Percentiles rank a stretch among this genome's conserved stretches.
These are phyloP conservation scores for Notothenia rossii DNA, from an alignment of 2,113 vertebrate species.

Conservation along the genomic window DNA sequence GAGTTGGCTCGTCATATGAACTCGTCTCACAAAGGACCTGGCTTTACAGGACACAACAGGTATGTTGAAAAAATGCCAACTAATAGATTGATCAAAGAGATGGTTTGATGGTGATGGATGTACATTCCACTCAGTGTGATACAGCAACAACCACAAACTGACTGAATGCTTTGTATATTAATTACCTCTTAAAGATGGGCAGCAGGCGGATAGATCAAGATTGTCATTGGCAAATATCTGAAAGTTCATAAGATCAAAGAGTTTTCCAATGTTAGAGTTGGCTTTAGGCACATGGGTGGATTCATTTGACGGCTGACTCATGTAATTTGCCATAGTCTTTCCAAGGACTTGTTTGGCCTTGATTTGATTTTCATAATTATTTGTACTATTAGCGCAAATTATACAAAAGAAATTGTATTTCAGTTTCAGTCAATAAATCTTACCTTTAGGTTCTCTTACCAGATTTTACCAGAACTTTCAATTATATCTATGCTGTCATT, in stretches of 20 bases:
- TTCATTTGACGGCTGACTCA: conserved; percentile 19
- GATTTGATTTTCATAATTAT: not conserved
- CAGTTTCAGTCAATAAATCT: not conserved
- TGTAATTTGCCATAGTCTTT: not conserved
- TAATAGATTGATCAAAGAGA: not conserved
- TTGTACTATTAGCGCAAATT: not conserved
- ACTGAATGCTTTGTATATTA: not conserved
- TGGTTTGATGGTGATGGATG: not conserved
- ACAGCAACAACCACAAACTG: not conserved
- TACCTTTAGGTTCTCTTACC: too few species aligned
- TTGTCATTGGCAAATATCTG: not conserved
- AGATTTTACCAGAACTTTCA: not conserved
- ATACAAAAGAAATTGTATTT: not conserved
- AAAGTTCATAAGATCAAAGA: not conserved
- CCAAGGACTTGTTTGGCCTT: conserved; percentile 5
- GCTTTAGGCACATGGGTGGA: not conserved
- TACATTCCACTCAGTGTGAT: not conserved
- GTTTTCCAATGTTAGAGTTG: not conserved
- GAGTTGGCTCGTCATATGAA: not conserved
- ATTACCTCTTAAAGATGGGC: not conserved
- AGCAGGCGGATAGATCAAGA: not conserved
- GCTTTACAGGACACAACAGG: not conserved
- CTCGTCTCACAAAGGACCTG: not conserved
- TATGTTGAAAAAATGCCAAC: conserved; percentile 4
- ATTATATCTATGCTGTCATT: not conserved